Percentiles rank a stretch among this genome's conserved stretches.
Conservation (phyloP, 2,113 vertebrate genomes). For the Erinaceus europaeus region DNA sequence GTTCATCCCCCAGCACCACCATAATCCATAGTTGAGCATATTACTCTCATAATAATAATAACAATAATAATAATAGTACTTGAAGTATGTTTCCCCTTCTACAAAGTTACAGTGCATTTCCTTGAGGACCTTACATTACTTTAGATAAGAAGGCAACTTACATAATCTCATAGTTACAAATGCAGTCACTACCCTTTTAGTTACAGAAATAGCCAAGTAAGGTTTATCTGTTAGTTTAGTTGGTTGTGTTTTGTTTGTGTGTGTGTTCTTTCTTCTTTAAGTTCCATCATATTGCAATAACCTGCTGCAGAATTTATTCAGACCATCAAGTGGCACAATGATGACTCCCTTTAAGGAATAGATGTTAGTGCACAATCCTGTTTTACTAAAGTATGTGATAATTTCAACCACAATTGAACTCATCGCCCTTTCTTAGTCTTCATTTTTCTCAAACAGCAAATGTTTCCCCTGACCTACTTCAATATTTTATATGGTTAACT, state of each 20-base stretch:
- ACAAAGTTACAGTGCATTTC: conserved; percentile 3
- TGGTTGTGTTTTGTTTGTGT: no score
- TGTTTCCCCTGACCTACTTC: conserved; percentile 6
- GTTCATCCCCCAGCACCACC: no score
- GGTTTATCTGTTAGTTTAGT: no score
- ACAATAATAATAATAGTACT: no score
- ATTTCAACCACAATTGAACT: conserved; percentile 38
- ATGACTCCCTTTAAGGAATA: conserved; percentile 30
- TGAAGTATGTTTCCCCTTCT: not conserved
- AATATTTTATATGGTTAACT: conserved; percentile 20
- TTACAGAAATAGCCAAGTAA: conserved; percentile 20
- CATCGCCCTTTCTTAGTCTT: not conserved
- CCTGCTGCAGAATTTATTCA: conserved; percentile 4
- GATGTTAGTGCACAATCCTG: conserved; percentile 37
- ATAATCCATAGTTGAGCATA: no score
- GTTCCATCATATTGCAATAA: not conserved
- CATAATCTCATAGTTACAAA: not conserved
- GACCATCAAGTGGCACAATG: not conserved
- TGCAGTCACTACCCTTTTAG: not conserved
- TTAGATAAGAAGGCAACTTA: not conserved
- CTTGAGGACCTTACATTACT: not conserved
- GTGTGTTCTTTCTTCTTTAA: not conserved
- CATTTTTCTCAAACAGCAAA: conserved; percentile 23
- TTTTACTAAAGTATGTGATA: conserved; percentile 31
- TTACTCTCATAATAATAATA: no score